These are phyloP conservation scores for Autographa pulchrina DNA, from an alignment of 2,888 invertebrate species.

Conservation along the genomic window DNA sequence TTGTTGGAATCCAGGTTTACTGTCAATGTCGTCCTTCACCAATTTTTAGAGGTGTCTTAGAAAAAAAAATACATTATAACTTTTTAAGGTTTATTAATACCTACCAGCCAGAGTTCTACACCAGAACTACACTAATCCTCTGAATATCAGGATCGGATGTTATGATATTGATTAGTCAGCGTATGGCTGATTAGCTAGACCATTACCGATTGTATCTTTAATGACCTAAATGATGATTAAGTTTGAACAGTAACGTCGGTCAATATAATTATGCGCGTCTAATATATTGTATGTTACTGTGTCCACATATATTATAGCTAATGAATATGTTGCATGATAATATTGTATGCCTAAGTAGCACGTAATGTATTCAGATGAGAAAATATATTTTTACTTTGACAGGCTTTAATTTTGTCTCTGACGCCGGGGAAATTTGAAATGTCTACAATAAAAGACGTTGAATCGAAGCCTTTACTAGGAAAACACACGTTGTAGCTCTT, in stretches of 20 bases:
- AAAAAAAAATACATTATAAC: too few species aligned
- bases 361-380: not conserved
- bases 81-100: too few species aligned
- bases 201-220: constrained; percentile 27
- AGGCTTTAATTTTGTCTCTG: not conserved
- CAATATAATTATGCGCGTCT: not conserved
- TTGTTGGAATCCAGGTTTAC: too few species aligned
- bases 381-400: not conserved
- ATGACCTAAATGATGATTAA: constrained; percentile 25
- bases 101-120: too few species aligned
- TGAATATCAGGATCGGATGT: constrained; percentile 12
- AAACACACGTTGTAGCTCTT: not conserved
- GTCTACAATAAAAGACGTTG: not conserved
- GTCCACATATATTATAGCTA: constrained; percentile 6
- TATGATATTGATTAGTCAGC: constrained; percentile 14
- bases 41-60: too few species aligned
- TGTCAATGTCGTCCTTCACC: too few species aligned
- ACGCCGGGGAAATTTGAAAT: not conserved
- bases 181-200: constrained; percentile 23
- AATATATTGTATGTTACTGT: not conserved
- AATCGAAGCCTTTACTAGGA: not conserved
- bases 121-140: not conserved
- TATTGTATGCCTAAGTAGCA: not conserved
- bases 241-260: constrained; percentile 11
- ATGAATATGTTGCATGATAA: constrained; percentile 6